Conservation (phyloP, 2,888 invertebrate genomes). For the Polyommatus iphigenia region DNA sequence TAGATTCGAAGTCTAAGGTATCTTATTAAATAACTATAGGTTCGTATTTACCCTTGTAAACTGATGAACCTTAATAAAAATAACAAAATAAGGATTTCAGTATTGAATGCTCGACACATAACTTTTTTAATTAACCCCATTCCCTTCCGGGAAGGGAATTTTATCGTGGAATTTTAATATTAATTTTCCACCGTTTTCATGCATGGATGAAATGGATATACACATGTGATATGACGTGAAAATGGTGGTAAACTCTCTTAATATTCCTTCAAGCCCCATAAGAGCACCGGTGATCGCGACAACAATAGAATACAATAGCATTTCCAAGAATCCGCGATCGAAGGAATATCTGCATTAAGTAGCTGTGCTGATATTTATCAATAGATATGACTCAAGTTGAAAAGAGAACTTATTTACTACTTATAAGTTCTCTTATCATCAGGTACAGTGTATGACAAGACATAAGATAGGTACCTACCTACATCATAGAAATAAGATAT, state of each 20-base stretch:
- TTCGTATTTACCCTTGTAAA: too few species aligned
- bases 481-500: too few species aligned
- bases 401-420: too few species aligned
- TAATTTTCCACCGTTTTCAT: constrained; percentile 34
- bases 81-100: neutral
- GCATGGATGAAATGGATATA: neutral
- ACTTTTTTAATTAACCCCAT: constrained; percentile 40
- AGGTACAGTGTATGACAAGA: too few species aligned
- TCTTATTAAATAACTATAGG: too few species aligned
- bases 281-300: too few species aligned
- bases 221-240: neutral
- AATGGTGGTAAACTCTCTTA: too few species aligned
- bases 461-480: too few species aligned
- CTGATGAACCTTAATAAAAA: neutral
- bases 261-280: too few species aligned
- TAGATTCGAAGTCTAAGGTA: neutral
- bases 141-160: constrained; percentile 37
- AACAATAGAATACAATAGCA: too few species aligned
- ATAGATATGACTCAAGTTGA: neutral
- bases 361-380: constrained; percentile 13
- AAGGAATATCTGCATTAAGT: too few species aligned
- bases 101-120: neutral
- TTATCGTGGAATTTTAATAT: constrained; percentile 40
- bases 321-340: too few species aligned
- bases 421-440: neutral